Conservation (phyloP, 2,797 vertebrate species). For the Pipistrellus kuhlii region DNA sequence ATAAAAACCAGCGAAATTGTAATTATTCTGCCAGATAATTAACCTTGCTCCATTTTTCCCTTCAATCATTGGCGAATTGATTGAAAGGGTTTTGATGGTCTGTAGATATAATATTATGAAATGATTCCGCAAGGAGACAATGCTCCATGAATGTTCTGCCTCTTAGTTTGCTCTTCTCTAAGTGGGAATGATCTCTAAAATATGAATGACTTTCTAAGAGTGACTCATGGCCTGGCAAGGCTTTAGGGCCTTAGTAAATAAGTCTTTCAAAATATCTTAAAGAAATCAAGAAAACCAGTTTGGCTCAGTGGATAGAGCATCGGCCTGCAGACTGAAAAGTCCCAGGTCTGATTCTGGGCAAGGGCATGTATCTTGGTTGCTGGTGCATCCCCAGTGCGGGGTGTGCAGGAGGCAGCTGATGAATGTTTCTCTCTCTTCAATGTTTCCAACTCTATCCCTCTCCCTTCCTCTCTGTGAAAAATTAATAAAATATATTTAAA, state of each 20-base stretch:
- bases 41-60: not conserved
- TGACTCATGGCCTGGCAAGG: not conserved
- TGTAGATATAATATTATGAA: not conserved
- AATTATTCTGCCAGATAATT: not conserved
- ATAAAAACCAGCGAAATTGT: not conserved
- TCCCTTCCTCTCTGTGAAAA: too few relatives aligned
- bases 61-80: not conserved
- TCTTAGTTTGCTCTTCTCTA: not conserved
- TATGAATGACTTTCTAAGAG: not conserved
- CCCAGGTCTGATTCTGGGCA: too few relatives aligned
- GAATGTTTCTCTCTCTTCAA: too few relatives aligned
- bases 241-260: not conserved
- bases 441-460: too few relatives aligned
- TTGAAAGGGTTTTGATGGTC: not conserved
- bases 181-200: not conserved
- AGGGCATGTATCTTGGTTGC: too few relatives aligned
- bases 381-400: too few relatives aligned
- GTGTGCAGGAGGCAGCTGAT: too few relatives aligned
- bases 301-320: too few relatives aligned
- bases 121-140: not conserved
- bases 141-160: not conserved
- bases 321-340: too few relatives aligned
- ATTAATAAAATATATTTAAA: too few relatives aligned
- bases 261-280: conserved; percentile 9
- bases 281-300: not conserved